phyloP scores from a whole-genome alignment of 2,113 vertebrate genomes.

The Myotis lucifugus region DNA sequence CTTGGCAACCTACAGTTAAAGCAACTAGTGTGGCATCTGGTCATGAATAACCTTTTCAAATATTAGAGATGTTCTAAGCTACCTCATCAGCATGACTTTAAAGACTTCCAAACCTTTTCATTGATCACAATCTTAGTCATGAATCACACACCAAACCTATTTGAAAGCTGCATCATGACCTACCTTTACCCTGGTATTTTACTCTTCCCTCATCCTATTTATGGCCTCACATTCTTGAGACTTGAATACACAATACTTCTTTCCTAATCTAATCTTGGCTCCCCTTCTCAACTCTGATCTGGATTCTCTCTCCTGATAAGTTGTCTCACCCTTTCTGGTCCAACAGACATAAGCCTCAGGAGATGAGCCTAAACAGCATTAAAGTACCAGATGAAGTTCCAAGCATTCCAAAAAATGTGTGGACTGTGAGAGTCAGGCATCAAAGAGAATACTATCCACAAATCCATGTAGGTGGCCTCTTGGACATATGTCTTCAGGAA shows the following conservation, averaged over 20 bases:
- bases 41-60: conserved; percentile 5
- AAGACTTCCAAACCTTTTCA: conserved; percentile 12
- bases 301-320: not conserved
- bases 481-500: not conserved
- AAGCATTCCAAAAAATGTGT: not conserved
- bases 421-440: no score
- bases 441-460: not conserved
- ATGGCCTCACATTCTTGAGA: conserved; percentile 10
- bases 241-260: not conserved
- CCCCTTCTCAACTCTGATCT: not conserved
- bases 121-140: not conserved
- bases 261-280: not conserved
- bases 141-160: not conserved
- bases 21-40: not conserved
- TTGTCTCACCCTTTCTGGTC: not conserved
- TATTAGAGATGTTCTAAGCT: not conserved
- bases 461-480: not conserved
- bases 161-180: not conserved
- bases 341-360: conserved; percentile 22
- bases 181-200: not conserved
- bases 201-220: not conserved
- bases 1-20: not conserved
- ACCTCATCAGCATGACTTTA: not conserved
- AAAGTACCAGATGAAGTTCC: not conserved
- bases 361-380: not conserved